A percentile compares a stretch with the other conserved stretches of the same genome.
phyloP scores from a whole-genome alignment of 1,140 invertebrate genomes.

The Limonius californicus region DNA sequence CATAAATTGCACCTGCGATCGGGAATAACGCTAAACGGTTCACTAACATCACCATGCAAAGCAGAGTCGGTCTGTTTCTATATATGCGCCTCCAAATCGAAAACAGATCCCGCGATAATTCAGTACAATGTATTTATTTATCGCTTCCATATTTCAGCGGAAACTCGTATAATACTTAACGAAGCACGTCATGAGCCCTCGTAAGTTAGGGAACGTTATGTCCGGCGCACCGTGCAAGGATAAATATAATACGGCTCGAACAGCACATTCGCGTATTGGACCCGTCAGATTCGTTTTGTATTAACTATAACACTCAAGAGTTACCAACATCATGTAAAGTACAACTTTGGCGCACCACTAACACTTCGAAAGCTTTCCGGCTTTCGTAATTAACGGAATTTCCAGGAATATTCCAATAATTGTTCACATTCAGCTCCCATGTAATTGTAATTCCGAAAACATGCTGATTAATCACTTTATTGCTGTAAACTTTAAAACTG shows the following conservation, averaged over 20 bases:
- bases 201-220: conserved; percentile 7
- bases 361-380: not conserved
- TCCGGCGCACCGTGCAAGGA: not conserved
- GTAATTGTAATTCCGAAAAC: too few species aligned
- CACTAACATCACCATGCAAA: conserved; percentile 22
- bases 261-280: conserved; percentile 9
- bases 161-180: conserved; percentile 11
- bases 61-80: conserved; percentile 16
- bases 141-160: conserved; percentile 20
- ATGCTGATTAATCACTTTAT: too few species aligned
- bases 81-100: conserved; percentile 24
- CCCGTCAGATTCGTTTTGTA: conserved; percentile 17
- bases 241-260: conserved; percentile 5
- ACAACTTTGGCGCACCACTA: not conserved
- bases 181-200: conserved; percentile 5
- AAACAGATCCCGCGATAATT: conserved; percentile 33
- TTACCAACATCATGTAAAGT: not conserved
- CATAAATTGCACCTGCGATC: conserved; percentile 47
- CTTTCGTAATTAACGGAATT: too few species aligned
- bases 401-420: too few species aligned
- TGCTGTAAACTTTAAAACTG: too few species aligned
- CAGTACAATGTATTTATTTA: conserved; percentile 35
- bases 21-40: conserved; percentile 31
- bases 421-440: too few species aligned
- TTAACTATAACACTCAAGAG: conserved; percentile 1